Conservation (phyloP, 2,888 invertebrate genomes). For the Nineta flava region DNA sequence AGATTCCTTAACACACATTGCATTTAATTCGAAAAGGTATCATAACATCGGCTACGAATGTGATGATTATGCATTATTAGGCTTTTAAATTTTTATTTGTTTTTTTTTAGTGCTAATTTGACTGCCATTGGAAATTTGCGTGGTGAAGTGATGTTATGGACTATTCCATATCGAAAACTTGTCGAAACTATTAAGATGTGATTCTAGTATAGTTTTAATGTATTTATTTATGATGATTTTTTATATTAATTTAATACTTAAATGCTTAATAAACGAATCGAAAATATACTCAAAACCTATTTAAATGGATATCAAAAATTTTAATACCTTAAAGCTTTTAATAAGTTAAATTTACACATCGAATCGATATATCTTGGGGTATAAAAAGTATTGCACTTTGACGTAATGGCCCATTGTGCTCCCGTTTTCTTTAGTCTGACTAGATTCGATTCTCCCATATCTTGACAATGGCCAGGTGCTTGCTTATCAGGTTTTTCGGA, state of each 20-base stretch:
- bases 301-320: too few relatives aligned
- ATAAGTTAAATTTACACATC: too few relatives aligned
- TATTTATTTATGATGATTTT: not conserved
- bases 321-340: too few relatives aligned
- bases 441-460: too few relatives aligned
- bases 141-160: conserved; percentile 25
- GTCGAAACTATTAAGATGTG: not conserved
- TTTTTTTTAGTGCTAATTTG: conserved; percentile 19
- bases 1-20: conserved; percentile 13
- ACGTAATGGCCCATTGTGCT: too few relatives aligned
- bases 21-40: conserved; percentile 16
- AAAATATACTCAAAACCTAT: too few relatives aligned
- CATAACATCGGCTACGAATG: not conserved
- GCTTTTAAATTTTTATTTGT: conserved; percentile 5
- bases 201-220: conserved; percentile 31
- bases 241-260: not conserved
- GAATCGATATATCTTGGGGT: too few relatives aligned
- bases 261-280: too few relatives aligned
- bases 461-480: too few relatives aligned
- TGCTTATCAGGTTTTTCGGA: too few relatives aligned
- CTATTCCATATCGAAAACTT: conserved; percentile 17
- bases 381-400: too few relatives aligned
- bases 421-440: too few relatives aligned
- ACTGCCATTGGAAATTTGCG: conserved; percentile 21
- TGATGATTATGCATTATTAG: not conserved